Percentiles rank a stretch among this genome's conserved stretches.
Conservation (phyloP, 2,888 invertebrate genomes). For the Rutpela maculata region DNA sequence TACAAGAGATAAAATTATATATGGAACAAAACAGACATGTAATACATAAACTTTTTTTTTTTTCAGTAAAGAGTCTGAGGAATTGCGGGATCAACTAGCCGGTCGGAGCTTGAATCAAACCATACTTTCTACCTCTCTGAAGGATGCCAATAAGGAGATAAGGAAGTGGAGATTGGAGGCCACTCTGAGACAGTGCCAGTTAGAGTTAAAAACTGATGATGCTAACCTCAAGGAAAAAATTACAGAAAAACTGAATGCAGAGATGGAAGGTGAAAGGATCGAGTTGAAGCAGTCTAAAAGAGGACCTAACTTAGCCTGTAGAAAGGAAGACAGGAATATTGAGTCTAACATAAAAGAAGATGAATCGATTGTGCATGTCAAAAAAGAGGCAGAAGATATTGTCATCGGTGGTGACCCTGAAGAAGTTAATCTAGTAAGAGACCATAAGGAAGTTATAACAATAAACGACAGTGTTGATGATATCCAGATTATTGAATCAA, state of each 20-base stretch:
- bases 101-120: constrained; percentile 46
- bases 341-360: background rate
- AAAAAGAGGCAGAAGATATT: background rate
- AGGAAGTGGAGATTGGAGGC: constrained; percentile 55
- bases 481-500: background rate
- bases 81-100: constrained; percentile 46
- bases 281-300: constrained; percentile 5
- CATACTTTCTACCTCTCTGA: constrained; percentile 48
- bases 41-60: too few species aligned
- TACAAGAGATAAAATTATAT: too few species aligned
- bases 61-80: constrained; percentile 53
- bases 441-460: constrained; percentile 14
- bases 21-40: too few species aligned
- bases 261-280: background rate
- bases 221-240: background rate
- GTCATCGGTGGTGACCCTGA: background rate
- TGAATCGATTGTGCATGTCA: background rate
- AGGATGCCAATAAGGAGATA: constrained; percentile 55
- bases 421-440: background rate
- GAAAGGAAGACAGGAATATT: constrained; percentile 18
- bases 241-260: constrained; percentile 8
- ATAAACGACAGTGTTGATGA: constrained; percentile 27
- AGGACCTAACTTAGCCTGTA: background rate
- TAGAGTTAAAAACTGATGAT: constrained; percentile 29
- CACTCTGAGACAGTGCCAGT: constrained; percentile 39